Base-by-base conservation (phyloP, 2,888 invertebrate species). In the Plebejus melissa region DNA sequence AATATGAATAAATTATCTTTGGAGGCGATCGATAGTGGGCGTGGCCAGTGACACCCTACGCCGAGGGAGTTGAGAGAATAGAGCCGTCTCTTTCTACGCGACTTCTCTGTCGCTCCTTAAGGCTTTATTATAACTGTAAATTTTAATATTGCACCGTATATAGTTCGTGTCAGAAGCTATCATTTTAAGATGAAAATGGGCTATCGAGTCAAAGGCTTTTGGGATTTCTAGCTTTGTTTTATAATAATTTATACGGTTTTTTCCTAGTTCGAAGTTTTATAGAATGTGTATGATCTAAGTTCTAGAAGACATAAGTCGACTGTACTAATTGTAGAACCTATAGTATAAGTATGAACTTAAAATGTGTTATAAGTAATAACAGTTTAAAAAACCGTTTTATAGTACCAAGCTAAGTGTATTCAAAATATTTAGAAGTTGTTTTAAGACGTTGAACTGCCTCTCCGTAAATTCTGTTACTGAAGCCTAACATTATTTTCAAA, bases 1-100 rank as follows among this genome's bases (percentile, higher is more conserved):
- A 88, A 86, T 91, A 90, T 91, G 90, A 90, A 91, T 91, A 90
- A 90, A 89, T 90, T 88, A 90, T 87, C 81, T 80, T 77, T 77
- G 77, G 78, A 76, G 77, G 78, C 77, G 81, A 90, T 91, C 91
- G 88, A 91, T 91, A 87, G 82, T 81, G 80, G 91, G 91, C 91
- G 90, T 89, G 89, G 85, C 79, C 50, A n/a, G 71, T 60, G 81
- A 80, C 83, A 85, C 83, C 84, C 86, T 85, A 78, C 78, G 77
- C 77, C 77, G 79, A 78, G 77, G 79, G 76, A 75, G 79, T 78
- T 80, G 79, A 75, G 58, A 75, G 57, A 58, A 58, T 75, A 75
- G 75, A 69, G 54, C 76, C 74, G 79, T 87, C 86, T 83, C 86
- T 87, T 86, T 83, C 86, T 78, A 72, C 84, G 36, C 75, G 2